phyloP scores from a whole-genome alignment of 2,888 invertebrate genomes.

The Apamea crenata region DNA sequence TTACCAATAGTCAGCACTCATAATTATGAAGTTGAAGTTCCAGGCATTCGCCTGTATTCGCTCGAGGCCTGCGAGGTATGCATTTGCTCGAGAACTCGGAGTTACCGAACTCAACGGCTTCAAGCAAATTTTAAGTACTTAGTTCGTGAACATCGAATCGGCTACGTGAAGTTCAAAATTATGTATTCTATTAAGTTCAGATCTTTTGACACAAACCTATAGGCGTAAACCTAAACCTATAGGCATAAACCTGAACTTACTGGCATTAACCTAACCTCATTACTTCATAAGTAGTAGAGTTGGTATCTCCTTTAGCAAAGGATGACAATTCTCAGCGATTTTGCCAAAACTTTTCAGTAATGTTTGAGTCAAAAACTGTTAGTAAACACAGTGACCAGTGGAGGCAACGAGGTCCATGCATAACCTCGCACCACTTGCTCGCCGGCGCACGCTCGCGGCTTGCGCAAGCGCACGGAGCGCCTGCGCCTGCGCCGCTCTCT shows the following conservation, averaged over 20 bases:
- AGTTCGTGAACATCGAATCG: not conserved
- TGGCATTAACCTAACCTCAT: too few species aligned
- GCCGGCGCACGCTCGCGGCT: constrained; percentile 67
- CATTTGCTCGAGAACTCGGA: constrained; percentile 4
- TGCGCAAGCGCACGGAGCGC: constrained; percentile 73
- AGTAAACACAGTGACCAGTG: constrained; percentile 47
- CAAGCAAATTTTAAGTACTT: not conserved
- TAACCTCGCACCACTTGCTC: constrained; percentile 88
- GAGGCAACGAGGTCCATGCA: constrained; percentile 78
- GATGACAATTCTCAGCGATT: not conserved
- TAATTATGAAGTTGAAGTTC: constrained; percentile 6
- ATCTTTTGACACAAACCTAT: too few species aligned
- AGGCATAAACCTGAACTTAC: too few species aligned
- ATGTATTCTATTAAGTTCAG: not conserved
- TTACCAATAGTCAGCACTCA: not conserved
- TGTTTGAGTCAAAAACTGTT: constrained; percentile 31
- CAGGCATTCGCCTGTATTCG: not conserved
- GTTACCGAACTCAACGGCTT: not conserved
- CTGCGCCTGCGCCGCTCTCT: constrained; percentile 80
- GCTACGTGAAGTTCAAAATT: not conserved
- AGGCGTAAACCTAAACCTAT: too few species aligned
- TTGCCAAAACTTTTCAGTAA: not conserved
- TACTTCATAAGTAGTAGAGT: too few species aligned
- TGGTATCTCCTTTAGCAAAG: not conserved
- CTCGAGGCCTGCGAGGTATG: not conserved